Evolutionary conservation across 2,113 vertebrate genomes (phyloP), one percentile per base, ranked within the genome.

Genomic region (Gila orcuttii): DNA sequence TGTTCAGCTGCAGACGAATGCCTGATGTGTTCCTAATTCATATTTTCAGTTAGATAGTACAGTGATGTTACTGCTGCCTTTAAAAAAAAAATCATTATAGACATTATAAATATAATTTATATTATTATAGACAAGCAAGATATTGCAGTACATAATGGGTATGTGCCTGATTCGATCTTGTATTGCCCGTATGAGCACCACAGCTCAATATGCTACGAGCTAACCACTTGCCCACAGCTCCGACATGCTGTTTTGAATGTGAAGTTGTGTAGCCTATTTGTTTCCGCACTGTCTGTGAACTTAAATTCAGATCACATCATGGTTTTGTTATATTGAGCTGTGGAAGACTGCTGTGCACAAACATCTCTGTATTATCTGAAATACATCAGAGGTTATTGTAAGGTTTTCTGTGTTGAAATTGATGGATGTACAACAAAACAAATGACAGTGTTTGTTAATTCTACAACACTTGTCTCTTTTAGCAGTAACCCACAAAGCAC

Each of bases 401-500:
- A 21, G 80, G 47, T 33, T 82, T 69, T 82, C 60, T 82, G 28
- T 17, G 45, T 47, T 69, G 15, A 82, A 82, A 82, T 68, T 68
- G 42, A 68, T 31, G 45, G 28, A 69, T 88, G 92, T 88, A 91
- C 91, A 91, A 92, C 91, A 50, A 91, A 90, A 86, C 91, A 89
- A 85, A 88, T 91, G 91, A 45, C 36, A 25, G 23, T 68, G 64
- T 33, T 50, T 50, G 42, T 66, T 55, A 33, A 55, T 31, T 69
- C 21, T 86, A 36, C 12, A 71, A 62, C 55, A 28, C 42, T 45
- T 69, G 64, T 60, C 68, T 73, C 50, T 69, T 31, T 68, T 69
- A 82, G 45, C 62, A 33, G 12, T 4, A 64, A 21, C 36, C 8
- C 47, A 81, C 59, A 81, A 69, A 82, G 39, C 36, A 62, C 59